Evolutionary conservation across 2,888 invertebrate genomes (phyloP).

Genomic region (Dryobotodes eremita): DNA sequence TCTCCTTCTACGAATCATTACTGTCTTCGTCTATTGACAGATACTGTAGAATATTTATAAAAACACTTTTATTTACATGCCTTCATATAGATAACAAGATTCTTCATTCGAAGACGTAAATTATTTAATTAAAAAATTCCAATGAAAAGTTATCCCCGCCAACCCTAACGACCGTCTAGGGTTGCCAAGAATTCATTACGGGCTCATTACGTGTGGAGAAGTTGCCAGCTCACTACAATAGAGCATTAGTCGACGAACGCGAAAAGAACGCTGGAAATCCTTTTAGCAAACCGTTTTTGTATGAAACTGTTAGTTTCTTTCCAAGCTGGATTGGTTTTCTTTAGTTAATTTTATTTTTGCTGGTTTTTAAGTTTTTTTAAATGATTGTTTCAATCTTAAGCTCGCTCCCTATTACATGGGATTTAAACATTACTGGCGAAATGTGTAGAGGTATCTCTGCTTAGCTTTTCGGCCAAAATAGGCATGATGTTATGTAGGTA

Average conservation of each 20-base stretch:
- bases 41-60: too few species aligned
- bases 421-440: too few species aligned
- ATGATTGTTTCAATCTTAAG: not conserved
- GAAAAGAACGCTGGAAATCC: constrained; percentile 54
- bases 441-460: too few species aligned
- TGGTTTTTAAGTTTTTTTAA: not conserved
- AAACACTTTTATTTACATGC: too few species aligned
- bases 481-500: too few species aligned
- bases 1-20: too few species aligned
- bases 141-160: not conserved
- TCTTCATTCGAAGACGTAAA: not conserved
- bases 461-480: too few species aligned
- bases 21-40: too few species aligned
- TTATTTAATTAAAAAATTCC: not conserved
- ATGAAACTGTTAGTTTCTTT: constrained; percentile 32
- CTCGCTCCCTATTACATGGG: too few species aligned
- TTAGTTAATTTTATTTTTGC: constrained; percentile 20
- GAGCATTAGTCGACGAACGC: constrained; percentile 52
- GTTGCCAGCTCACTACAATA: constrained; percentile 58
- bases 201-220: constrained; percentile 46
- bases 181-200: constrained; percentile 66
- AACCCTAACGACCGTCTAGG: constrained; percentile 37
- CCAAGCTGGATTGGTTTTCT: constrained; percentile 41
- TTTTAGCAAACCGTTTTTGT: constrained; percentile 43
- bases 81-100: too few species aligned